Evolutionary conservation across 2,113 vertebrate species (phyloP).

Genomic region (Ploceus nigricollis): DNA sequence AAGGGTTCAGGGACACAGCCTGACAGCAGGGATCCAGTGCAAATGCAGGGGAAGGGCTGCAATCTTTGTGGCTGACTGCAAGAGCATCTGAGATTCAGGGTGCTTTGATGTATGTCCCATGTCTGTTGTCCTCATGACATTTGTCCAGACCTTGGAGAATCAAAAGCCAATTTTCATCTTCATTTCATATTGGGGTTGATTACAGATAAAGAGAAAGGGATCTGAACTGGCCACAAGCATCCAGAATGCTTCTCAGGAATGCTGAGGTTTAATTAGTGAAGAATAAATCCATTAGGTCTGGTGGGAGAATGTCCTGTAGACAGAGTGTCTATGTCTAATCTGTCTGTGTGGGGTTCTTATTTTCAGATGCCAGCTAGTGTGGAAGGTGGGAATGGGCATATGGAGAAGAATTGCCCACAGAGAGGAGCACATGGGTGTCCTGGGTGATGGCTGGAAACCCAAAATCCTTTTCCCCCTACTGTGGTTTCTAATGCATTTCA

Average conservation of each 20-base stretch:
- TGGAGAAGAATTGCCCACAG: not conserved
- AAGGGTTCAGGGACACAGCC: not conserved
- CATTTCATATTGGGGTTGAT: not conserved
- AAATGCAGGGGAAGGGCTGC: not conserved
- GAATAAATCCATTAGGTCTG: not conserved
- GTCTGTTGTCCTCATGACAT: not conserved
- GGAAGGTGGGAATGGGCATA: not conserved
- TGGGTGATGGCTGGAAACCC: fast-evolving
- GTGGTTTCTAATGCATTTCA: not conserved
- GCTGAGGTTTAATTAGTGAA: not conserved
- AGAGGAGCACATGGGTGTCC: fast-evolving
- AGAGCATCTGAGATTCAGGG: not conserved
- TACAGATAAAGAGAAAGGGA: not conserved
- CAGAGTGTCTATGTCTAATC: not conserved
- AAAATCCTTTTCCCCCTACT: not conserved
- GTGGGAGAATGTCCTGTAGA: not conserved
- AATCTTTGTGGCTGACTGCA: not conserved
- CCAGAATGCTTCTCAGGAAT: not conserved
- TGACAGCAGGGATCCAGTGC: not conserved
- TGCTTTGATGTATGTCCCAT: not conserved
- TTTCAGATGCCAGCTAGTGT: fast-evolving
- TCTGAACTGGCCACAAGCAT: not conserved
- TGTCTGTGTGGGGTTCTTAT: not conserved
- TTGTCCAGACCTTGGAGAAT: not conserved
- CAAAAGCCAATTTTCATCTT: not conserved